Evolutionary conservation across 2,113 vertebrate genomes (phyloP).

Genomic region (Alligator sinensis): DNA sequence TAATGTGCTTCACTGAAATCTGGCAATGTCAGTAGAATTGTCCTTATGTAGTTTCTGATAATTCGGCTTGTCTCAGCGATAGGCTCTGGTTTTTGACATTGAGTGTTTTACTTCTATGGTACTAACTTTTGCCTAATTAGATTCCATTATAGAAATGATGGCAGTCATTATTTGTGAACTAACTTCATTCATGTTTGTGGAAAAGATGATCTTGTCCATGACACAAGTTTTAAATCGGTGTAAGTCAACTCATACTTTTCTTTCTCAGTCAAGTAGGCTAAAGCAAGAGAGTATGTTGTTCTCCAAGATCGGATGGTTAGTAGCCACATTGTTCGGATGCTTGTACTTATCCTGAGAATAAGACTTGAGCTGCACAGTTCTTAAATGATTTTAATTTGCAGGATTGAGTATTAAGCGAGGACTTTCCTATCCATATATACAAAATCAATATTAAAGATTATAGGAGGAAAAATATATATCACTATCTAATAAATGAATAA

Average conservation of each 20-base stretch:
- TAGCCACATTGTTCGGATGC: neutral
- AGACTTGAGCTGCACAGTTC: neutral
- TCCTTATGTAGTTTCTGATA: neutral
- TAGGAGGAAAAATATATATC: neutral
- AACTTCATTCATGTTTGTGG: neutral
- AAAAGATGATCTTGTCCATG: neutral
- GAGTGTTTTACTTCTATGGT: neutral
- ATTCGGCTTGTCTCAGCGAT: neutral
- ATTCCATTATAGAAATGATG: neutral
- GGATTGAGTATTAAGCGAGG: neutral
- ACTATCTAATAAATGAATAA: neutral
- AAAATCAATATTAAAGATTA: neutral
- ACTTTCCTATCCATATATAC: neutral
- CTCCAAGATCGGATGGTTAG: neutral
- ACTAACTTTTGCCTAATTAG: neutral
- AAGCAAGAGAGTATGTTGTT: neutral
- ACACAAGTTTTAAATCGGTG: neutral
- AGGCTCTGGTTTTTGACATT: neutral
- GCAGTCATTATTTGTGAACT: neutral
- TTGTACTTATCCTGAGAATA: neutral
- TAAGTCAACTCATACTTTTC: neutral
- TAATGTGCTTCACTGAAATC: neutral
- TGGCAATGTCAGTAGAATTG: neutral
- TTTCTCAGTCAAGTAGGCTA: fast-evolving
- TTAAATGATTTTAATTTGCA: neutral